A percentile compares a stretch with the other conserved stretches of the same genome.
Evolutionary conservation across 2,888 invertebrate genomes (phyloP).

Genomic region (Limnephilus auricula): DNA sequence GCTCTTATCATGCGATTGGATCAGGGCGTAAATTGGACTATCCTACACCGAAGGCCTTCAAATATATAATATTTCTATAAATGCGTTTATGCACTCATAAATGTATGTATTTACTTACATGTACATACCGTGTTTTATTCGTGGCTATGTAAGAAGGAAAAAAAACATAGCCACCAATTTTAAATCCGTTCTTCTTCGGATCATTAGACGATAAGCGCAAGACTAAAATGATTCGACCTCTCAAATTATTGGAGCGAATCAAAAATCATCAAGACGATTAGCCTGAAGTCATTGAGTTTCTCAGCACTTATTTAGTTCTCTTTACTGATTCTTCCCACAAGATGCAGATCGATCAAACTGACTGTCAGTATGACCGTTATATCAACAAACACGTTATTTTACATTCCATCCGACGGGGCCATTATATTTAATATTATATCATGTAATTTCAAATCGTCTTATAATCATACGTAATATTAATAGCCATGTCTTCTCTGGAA

Average conservation of each 20-base stretch:
- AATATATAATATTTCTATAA: too few species aligned
- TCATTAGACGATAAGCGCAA: background rate
- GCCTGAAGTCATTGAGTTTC: background rate
- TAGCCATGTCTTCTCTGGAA: background rate
- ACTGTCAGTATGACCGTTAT: background rate
- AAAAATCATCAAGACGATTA: background rate
- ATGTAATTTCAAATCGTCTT: background rate
- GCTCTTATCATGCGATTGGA: too few species aligned
- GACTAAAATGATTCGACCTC: background rate
- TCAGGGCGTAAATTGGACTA: too few species aligned
- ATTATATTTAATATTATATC: background rate
- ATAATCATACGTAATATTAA: background rate
- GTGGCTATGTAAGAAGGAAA: too few species aligned
- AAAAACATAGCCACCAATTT: background rate
- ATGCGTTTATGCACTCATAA: too few species aligned
- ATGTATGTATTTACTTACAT: too few species aligned
- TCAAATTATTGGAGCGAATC: background rate
- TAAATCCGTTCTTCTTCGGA: background rate
- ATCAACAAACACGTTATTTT: background rate
- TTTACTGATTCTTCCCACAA: background rate
- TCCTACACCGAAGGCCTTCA: too few species aligned
- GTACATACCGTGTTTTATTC: too few species aligned
- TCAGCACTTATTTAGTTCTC: background rate
- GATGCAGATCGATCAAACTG: background rate
- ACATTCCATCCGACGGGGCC: background rate